Conservation (phyloP, 2,888 invertebrate genomes). For the Hypselothyrea guttata region DNA sequence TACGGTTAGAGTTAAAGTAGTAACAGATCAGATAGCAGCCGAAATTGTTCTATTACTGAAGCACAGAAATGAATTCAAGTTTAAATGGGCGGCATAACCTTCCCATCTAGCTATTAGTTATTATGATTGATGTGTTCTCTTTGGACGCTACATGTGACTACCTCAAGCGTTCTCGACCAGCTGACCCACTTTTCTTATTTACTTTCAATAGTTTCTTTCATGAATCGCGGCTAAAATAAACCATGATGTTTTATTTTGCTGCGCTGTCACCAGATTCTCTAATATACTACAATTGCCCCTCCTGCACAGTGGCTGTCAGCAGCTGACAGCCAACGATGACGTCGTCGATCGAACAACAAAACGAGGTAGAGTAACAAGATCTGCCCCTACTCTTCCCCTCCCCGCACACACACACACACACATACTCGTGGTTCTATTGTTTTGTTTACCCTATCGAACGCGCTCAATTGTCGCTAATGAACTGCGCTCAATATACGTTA, state of each 20-base stretch:
- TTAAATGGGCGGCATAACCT: conserved; percentile 7
- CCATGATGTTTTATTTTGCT: conserved; percentile 27
- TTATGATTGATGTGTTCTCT: conserved; percentile 62
- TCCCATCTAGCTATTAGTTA: conserved; percentile 11
- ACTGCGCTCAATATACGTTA: conserved; percentile 28
- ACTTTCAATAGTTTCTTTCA: conserved; percentile 66
- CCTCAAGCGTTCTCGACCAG: conserved; percentile 34
- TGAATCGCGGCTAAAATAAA: conserved; percentile 43
- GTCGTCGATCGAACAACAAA: conserved; percentile 34
- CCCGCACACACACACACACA: neutral
- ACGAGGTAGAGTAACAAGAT: conserved; percentile 6
- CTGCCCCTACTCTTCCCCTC: neutral
- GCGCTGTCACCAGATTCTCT: conserved; percentile 12
- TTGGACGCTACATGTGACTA: too few species aligned
- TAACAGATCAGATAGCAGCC: conserved; percentile 6
- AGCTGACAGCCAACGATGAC: conserved; percentile 57
- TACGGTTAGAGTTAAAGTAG: neutral
- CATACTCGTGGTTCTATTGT: conserved; percentile 36
- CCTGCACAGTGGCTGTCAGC: conserved; percentile 50
- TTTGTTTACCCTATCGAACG: conserved; percentile 36
- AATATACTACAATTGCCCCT: conserved; percentile 43
- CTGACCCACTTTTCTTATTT: conserved; percentile 66
- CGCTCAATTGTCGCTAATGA: conserved; percentile 56
- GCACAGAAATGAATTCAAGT: conserved; percentile 28
- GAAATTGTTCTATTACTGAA: conserved; percentile 14